Conservation (phyloP, 2,888 invertebrate species). For the Teleogryllus oceanicus region DNA sequence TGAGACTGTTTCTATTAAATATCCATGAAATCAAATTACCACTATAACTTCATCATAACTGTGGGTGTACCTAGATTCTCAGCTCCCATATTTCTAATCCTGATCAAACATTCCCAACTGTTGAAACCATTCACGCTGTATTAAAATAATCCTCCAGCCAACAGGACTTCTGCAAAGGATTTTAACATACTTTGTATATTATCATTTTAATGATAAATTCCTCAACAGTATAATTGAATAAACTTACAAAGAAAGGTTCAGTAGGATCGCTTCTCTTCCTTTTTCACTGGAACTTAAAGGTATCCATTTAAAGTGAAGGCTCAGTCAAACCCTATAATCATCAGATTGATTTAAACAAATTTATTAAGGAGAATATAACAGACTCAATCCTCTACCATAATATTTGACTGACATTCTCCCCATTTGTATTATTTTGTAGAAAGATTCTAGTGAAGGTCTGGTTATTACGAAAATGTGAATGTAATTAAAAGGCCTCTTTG, state of each 20-base stretch:
- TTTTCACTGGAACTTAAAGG: slow-evolving; percentile 41
- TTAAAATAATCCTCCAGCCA: slow-evolving; percentile 47
- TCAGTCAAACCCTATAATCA: slow-evolving; percentile 50
- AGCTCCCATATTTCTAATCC: slow-evolving; percentile 48
- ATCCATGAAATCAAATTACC: no score
- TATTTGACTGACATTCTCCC: no score
- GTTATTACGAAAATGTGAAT: no score
- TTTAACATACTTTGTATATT: background rate
- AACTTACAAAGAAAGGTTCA: slow-evolving; percentile 40
- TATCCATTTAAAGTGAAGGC: slow-evolving; percentile 52
- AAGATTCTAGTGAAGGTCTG: no score
- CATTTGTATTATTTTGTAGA: no score
- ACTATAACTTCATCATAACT: no score
- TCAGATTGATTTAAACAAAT: background rate
- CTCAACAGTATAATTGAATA: background rate
- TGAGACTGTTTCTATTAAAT: no score
- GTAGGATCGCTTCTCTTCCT: slow-evolving; percentile 34
- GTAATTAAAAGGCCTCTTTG: no score
- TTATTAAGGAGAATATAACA: no score
- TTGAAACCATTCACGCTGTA: slow-evolving; percentile 47
- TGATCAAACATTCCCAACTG: slow-evolving; percentile 47
- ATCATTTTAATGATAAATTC: background rate
- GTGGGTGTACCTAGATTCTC: slow-evolving; percentile 44
- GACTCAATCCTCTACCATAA: no score
- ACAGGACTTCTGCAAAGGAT: slow-evolving; percentile 43